Evolutionary conservation across 2,888 invertebrate species (phyloP).

Genomic region (Chelonus formosanus): DNA sequence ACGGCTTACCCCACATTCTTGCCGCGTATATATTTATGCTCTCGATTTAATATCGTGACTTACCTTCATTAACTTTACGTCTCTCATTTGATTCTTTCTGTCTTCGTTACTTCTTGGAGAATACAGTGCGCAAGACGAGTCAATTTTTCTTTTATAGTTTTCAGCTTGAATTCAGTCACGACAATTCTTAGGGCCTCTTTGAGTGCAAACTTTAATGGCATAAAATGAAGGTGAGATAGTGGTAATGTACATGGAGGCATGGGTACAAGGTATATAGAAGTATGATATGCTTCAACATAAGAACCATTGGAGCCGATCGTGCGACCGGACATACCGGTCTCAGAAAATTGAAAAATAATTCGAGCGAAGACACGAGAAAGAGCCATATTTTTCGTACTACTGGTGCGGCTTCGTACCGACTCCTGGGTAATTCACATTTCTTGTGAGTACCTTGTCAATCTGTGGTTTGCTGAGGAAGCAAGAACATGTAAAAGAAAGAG

Average conservation of each 20-base stretch:
- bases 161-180: slow-evolving; percentile 26
- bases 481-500: slow-evolving; percentile 13
- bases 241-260: slow-evolving; percentile 1
- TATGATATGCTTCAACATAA: slow-evolving; percentile 17
- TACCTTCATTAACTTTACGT: slow-evolving; percentile 41
- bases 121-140: not conserved
- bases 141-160: slow-evolving; percentile 19
- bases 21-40: slow-evolving; percentile 37
- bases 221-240: slow-evolving; percentile 18
- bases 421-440: slow-evolving; percentile 31
- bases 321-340: slow-evolving; percentile 34
- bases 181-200: slow-evolving; percentile 17
- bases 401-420: slow-evolving; percentile 20
- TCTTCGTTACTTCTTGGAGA: not conserved
- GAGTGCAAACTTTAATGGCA: slow-evolving; percentile 21
- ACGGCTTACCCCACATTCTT: slow-evolving; percentile 38
- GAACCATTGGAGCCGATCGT: slow-evolving; percentile 29
- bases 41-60: slow-evolving; percentile 45
- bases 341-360: slow-evolving; percentile 37
- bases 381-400: slow-evolving; percentile 33
- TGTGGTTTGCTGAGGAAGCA: slow-evolving; percentile 17
- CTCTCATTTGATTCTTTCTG: slow-evolving; percentile 7
- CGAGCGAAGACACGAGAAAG: slow-evolving; percentile 33
- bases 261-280: slow-evolving; percentile 1
- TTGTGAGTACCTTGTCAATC: slow-evolving; percentile 32